Base-by-base conservation (phyloP, 64 coral and sea anemone genomes). In the Acropora yongei region DNA sequence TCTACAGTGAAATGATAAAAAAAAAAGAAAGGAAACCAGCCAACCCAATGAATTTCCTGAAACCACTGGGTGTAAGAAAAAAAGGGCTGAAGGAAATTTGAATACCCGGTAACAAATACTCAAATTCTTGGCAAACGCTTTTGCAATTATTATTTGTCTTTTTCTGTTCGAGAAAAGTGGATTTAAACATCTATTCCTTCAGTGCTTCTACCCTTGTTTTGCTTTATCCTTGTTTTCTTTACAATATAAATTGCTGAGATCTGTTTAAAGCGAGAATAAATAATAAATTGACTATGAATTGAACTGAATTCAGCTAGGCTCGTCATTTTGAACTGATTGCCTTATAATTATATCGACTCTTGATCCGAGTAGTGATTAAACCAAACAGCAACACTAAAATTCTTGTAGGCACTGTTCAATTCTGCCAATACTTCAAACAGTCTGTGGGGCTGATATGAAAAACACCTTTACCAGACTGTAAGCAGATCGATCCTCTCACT, bases 1-100 rank as follows among this genome's bases (percentile, higher is more conserved):
- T 58, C 30, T 20, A 45, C 11, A 72, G 67, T 18, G 48, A 41
- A 65, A 45, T 4, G 79, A 18, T 82, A 39, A 41, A 9, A 83
- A 43, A 43, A 81, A 78, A 78, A 45, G 76, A 14, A 78, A 50
- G 76, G 48, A 78, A 50, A 45, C 76, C 48, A 47, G 76, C 17
- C 43, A 47, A 14, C 45, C 12, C 39, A 44, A 77, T 19, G 39
- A 14, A 39, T 77, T 77, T 39, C 10, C 74, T 77, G 74, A 77
- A 47, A 42, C 39, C 10, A 77, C 39, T 16, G 74, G 74, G 45
- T 39, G 8, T 3, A 44, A 42, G 45, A n/a, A 44, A 12, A 44
- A 30, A 44, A 8, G 10, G 19, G 30, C 10, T 44, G 45, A 47
- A 4, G 74, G 74, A 77, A 47, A 40, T 42, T 44, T 42, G 74